Evolutionary conservation across 2,113 vertebrate species (phyloP), one percentile per base, ranked within the genome.

Genomic region (Pedionomus torquatus): DNA sequence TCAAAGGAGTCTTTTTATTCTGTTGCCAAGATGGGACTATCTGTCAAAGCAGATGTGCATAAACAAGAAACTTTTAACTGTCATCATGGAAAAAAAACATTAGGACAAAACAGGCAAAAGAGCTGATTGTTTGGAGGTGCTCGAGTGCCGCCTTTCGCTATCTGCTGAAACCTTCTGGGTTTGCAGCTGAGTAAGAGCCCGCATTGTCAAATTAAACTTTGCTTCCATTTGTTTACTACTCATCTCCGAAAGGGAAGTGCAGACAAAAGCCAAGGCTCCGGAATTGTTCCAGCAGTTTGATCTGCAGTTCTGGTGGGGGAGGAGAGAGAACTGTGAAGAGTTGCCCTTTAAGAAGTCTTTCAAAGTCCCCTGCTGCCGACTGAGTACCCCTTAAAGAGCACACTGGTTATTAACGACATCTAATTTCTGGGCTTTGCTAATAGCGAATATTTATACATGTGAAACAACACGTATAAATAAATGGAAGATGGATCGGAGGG

Each of bases 111-210:
- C 33, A 78, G 81, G 88, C 80, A 26, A 28, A 84, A 82, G 80
- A 83, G 69, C 24, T 52, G 74, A 84, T 92, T 89, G 83, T 90
- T 54, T 77, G 37, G 82, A 89, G 92, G 90, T 83, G 69, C 86
- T 85, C 2, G n/a, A 74, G 68, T 78, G 90, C 39, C 15, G 6
- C 25, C 83, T 76, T 89, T 55, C 86, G 39, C 86, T 94, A 58
- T 96, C 97, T 95, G 49, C 83, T 95, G 89, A 97, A 91, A 81
- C 83, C 86, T 97, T 92, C 95, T 94, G 92, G 86, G 33, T 60
- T 26, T 76, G 60, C 43, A 70, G 93, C 68, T 76, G 57, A 68
- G 8, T 63, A 79, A 60, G 71, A 81, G 69, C 20, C 43, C 90
- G 51, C 2, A 1, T 57, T 60, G 76, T 88, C 90, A 64, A 92